Conservation (phyloP, 1,140 invertebrate species). For the Yoshiicerus persimilis region DNA sequence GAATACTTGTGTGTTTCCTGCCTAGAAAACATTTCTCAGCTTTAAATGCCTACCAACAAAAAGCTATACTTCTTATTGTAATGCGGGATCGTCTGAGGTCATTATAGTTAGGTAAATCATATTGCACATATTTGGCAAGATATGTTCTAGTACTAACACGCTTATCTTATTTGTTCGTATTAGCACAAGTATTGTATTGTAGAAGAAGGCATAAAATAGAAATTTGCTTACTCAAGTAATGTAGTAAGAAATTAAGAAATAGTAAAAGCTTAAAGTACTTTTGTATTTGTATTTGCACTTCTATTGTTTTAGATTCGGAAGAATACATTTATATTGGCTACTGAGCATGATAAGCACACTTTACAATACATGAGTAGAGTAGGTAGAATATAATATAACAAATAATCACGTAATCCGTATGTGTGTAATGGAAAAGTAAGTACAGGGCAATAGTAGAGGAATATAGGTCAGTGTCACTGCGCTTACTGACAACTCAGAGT, state of each 20-base stretch:
- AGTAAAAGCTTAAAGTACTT: too few relatives aligned
- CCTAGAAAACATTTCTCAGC: background rate
- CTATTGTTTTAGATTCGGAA: background rate
- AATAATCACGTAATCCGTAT: background rate
- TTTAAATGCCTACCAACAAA: background rate
- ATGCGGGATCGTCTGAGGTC: background rate
- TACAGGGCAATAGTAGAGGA: background rate
- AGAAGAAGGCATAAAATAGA: background rate
- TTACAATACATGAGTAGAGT: background rate
- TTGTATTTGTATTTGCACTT: too few relatives aligned
- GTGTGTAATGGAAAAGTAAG: background rate
- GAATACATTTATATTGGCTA: too few relatives aligned
- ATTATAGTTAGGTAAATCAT: background rate
- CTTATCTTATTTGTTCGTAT: too few relatives aligned
- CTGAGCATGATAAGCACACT: background rate
- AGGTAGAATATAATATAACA: background rate
- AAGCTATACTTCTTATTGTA: background rate
- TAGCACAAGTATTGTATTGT: too few relatives aligned
- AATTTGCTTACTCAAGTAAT: background rate
- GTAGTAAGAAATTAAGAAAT: background rate
- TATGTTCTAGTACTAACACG: background rate
- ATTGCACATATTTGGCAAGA: background rate
- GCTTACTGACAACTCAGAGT: background rate
- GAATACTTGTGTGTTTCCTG: too few relatives aligned
- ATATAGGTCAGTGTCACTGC: conserved; percentile 3